A percentile compares a stretch with the other conserved stretches of the same genome.
phyloP scores from a whole-genome alignment of 2,888 invertebrate genomes.

The Myathropa florea region DNA sequence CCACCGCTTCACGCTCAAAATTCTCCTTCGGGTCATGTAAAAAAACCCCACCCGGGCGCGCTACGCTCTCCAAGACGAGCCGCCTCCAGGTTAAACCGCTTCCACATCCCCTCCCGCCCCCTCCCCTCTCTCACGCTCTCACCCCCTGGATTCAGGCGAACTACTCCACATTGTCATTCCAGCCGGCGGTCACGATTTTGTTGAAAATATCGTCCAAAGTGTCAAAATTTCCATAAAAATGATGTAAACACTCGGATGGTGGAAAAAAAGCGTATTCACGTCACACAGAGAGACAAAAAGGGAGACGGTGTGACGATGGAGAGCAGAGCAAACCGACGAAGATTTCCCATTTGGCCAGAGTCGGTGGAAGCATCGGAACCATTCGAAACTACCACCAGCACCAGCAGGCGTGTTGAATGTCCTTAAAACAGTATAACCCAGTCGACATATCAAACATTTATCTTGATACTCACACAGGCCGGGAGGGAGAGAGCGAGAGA shows the following conservation, averaged over 20 bases:
- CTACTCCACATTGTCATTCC: slow-evolving; percentile 5
- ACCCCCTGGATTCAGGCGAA: too few species aligned
- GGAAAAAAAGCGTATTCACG: slow-evolving; percentile 4
- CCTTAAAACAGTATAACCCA: slow-evolving; percentile 46
- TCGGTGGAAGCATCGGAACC: background rate
- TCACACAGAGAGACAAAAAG: background rate
- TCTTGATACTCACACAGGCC: slow-evolving; percentile 27
- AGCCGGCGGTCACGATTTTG: slow-evolving; percentile 25
- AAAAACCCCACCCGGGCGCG: too few species aligned
- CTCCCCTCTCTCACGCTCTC: background rate
- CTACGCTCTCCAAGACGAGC: background rate
- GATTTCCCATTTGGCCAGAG: slow-evolving; percentile 21
- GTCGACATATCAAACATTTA: slow-evolving; percentile 58
- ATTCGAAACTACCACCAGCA: slow-evolving; percentile 33
- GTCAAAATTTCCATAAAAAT: slow-evolving; percentile 54
- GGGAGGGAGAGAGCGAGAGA: background rate
- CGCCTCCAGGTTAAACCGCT: background rate
- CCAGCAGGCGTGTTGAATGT: slow-evolving; percentile 51
- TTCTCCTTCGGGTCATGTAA: too few species aligned
- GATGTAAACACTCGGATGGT: slow-evolving; percentile 17
- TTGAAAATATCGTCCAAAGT: slow-evolving; percentile 23
- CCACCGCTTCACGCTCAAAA: background rate
- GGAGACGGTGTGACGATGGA: background rate
- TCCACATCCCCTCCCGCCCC: background rate
- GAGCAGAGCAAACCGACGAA: background rate